phyloP scores from a whole-genome alignment of 2,888 invertebrate species.

The Acrocyrtus sp. region DNA sequence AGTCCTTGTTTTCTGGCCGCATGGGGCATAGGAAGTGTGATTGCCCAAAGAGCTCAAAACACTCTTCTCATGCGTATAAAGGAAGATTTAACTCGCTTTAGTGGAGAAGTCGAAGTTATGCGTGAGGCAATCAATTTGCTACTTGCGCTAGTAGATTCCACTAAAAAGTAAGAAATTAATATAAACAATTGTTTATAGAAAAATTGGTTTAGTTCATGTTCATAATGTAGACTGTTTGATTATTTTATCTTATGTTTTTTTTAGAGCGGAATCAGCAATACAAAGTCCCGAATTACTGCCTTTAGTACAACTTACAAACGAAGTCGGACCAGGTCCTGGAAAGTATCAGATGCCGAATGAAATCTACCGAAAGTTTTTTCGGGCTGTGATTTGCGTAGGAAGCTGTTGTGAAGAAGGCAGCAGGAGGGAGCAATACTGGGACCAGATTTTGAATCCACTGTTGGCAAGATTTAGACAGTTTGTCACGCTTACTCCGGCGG shows the following conservation, averaged over 20 bases:
- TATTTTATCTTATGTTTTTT: slow-evolving; percentile 38
- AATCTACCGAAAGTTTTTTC: slow-evolving; percentile 76
- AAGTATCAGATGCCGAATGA: slow-evolving; percentile 71
- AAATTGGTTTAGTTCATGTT: neutral
- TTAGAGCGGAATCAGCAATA: slow-evolving; percentile 66
- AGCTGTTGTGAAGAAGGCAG: slow-evolving; percentile 67
- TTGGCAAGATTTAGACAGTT: slow-evolving; percentile 71
- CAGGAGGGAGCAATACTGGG: slow-evolving; percentile 65
- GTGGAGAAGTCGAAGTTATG: slow-evolving; percentile 73
- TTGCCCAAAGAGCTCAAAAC: slow-evolving; percentile 73
- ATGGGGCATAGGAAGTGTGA: slow-evolving; percentile 76
- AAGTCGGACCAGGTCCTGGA: slow-evolving; percentile 64
- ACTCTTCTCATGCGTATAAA: slow-evolving; percentile 76
- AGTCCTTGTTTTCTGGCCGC: slow-evolving; percentile 73
- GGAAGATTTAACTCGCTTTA: slow-evolving; percentile 73
- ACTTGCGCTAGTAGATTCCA: slow-evolving; percentile 69
- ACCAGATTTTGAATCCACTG: slow-evolving; percentile 69
- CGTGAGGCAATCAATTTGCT: slow-evolving; percentile 75
- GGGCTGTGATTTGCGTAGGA: slow-evolving; percentile 78
- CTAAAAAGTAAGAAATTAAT: slow-evolving; percentile 67
- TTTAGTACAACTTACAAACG: slow-evolving; percentile 64
- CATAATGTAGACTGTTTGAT: neutral
- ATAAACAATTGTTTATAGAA: neutral
- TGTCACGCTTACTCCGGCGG: slow-evolving; percentile 64
- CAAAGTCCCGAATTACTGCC: slow-evolving; percentile 66